Conservation (phyloP, 2,888 invertebrate genomes). For the Chrysolina haemoptera region DNA sequence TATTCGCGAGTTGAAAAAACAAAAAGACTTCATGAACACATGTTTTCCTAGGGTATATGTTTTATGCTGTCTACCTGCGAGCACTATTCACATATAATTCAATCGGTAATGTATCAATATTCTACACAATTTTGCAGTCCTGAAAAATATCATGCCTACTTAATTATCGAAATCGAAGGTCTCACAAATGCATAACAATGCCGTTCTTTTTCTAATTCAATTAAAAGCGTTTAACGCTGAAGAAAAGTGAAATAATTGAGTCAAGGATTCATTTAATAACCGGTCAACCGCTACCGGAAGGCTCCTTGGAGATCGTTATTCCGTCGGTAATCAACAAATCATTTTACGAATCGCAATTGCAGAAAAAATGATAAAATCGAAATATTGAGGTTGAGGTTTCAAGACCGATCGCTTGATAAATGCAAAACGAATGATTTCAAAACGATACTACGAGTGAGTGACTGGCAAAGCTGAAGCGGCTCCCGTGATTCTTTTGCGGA, state of each 20-base stretch:
- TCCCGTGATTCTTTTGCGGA: neutral
- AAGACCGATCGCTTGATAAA: neutral
- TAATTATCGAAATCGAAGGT: conserved; percentile 11
- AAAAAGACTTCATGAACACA: too few species aligned
- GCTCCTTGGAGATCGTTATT: conserved; percentile 16
- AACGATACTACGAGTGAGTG: neutral
- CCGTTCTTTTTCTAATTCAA: neutral
- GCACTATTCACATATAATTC: neutral
- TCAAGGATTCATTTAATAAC: conserved; percentile 4
- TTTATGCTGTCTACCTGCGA: neutral
- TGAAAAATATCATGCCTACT: neutral
- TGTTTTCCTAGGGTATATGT: too few species aligned
- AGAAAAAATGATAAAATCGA: neutral
- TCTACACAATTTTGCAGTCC: neutral
- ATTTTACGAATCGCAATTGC: neutral
- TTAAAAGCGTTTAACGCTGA: neutral
- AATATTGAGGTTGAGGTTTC: conserved; percentile 10
- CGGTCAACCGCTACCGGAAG: conserved; percentile 1
- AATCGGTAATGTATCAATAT: neutral
- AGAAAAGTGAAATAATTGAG: conserved; percentile 10
- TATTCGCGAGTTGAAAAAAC: too few species aligned
- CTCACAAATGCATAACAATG: conserved; percentile 2
- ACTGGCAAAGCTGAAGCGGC: neutral
- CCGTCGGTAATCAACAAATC: neutral
- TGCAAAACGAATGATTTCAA: neutral